A percentile compares a stretch with the other conserved stretches of the same genome.
Conservation (phyloP, 2,797 vertebrate genomes). For the Erethizon dorsatum region DNA sequence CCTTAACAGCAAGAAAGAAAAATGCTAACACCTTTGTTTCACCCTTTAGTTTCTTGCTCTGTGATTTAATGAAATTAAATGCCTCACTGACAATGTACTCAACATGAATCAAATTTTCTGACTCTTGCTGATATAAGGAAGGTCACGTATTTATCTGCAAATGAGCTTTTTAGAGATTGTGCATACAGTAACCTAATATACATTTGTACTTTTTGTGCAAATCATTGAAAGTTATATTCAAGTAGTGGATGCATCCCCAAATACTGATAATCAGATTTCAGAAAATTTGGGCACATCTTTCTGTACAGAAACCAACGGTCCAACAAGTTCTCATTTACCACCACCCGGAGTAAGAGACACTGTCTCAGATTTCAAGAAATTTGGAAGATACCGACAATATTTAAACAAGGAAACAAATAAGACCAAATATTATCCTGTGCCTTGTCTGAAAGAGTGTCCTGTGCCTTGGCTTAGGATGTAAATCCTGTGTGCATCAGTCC, state of each 20-base stretch:
- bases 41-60: background rate
- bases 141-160: background rate
- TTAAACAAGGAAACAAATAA: constrained; percentile 28
- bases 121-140: background rate
- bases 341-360: background rate
- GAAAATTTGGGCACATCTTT: background rate
- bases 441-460: background rate
- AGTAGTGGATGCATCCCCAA: too few species aligned
- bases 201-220: background rate
- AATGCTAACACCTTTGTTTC: background rate
- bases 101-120: constrained; percentile 23
- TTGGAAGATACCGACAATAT: background rate
- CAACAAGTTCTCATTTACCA: background rate
- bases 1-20: background rate
- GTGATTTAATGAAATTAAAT: constrained; percentile 44
- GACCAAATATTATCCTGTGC: background rate
- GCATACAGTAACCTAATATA: background rate
- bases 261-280: background rate
- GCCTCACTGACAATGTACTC: background rate
- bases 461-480: background rate
- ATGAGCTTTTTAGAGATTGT: background rate
- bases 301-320: background rate
- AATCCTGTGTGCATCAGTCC: background rate
- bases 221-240: background rate
- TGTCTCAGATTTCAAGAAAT: background rate